phyloP scores from a whole-genome alignment of 2,113 vertebrate genomes.

The Entosphenus tridentatus region DNA sequence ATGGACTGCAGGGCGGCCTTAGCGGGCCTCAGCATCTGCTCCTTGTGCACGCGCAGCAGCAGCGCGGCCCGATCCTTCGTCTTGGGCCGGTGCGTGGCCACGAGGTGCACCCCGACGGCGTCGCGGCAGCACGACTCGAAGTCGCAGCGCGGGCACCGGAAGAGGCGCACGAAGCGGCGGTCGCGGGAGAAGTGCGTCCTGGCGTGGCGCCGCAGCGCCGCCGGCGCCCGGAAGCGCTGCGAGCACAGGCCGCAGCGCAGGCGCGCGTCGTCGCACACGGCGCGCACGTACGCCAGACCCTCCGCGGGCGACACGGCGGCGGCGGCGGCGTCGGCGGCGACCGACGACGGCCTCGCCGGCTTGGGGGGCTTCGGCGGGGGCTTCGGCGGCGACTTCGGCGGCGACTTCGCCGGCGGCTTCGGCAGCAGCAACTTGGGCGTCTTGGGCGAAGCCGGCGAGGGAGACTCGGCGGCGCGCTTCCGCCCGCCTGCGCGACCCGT shows the following conservation, averaged over 20 bases:
- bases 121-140: background rate
- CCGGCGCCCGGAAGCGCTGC: background rate
- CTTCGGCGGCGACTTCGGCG: too few species aligned
- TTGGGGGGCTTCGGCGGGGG: too few species aligned
- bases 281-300: background rate
- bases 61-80: background rate
- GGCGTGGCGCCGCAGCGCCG: background rate
- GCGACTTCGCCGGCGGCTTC: too few species aligned
- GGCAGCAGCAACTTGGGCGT: too few species aligned
- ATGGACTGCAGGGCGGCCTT: background rate
- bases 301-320: too few species aligned
- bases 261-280: background rate
- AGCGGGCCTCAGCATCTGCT: background rate
- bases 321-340: too few species aligned
- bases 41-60: background rate
- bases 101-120: background rate
- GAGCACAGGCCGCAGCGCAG: background rate
- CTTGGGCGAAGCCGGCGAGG: too few species aligned
- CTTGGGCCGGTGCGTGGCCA: background rate
- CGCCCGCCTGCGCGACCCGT: too few species aligned
- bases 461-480: too few species aligned
- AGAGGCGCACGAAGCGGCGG: slow-evolving; percentile 2
- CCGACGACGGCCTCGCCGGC: too few species aligned
- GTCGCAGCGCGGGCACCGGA: background rate
- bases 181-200: slow-evolving; percentile 3